Evolutionary conservation across 2,113 vertebrate species (phyloP).

Genomic region (Psittacus erithacus): DNA sequence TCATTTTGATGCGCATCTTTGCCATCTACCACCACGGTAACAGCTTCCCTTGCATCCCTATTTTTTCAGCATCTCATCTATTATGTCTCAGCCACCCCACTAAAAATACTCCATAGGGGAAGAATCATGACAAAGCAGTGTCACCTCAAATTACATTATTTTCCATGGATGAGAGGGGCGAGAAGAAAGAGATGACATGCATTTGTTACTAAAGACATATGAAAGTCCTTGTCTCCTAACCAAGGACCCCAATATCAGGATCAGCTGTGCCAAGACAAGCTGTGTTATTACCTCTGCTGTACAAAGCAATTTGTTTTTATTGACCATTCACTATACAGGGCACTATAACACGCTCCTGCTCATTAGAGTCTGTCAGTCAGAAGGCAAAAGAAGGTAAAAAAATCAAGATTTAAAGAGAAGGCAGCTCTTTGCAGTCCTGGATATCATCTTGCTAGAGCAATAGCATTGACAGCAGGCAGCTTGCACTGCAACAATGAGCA

Average conservation of each 20-base stretch:
- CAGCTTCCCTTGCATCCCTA: neutral
- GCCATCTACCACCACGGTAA: neutral
- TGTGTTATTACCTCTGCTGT: conserved; percentile 31
- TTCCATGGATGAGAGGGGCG: neutral
- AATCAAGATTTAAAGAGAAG: neutral
- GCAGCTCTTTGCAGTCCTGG: conserved; percentile 1
- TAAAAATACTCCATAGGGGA: neutral
- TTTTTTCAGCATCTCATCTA: neutral
- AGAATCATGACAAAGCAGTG: neutral
- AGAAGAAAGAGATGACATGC: neutral
- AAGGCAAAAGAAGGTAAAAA: conserved; percentile 19
- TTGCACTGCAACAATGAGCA: neutral
- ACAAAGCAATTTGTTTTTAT: conserved; percentile 55
- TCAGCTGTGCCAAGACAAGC: conserved; percentile 17
- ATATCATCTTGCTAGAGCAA: neutral
- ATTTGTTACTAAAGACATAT: neutral
- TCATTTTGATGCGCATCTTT: neutral
- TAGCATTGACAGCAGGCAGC: neutral
- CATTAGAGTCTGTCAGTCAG: conserved; percentile 49
- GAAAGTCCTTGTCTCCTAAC: neutral
- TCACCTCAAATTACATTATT: neutral
- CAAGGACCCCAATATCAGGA: neutral
- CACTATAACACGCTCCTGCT: conserved; percentile 13
- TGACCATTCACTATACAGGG: conserved; percentile 1
- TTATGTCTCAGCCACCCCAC: neutral